Evolutionary conservation across 2,113 vertebrate genomes (phyloP), one percentile per base, ranked within the genome.

Genomic region (Gadus chalcogrammus): DNA sequence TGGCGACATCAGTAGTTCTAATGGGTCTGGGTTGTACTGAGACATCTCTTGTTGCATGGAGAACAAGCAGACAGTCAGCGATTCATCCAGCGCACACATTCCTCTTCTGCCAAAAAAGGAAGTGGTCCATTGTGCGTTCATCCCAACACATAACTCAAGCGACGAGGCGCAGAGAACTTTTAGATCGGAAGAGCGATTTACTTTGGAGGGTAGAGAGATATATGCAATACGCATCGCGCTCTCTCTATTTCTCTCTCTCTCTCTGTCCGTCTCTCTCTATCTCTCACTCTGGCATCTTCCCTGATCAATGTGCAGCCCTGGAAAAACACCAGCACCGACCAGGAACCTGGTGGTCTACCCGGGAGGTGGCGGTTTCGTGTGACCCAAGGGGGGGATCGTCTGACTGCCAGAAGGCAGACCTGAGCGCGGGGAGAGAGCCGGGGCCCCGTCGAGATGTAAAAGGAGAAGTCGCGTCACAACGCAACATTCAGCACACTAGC

Each of bases 91-190:
- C 72, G 63, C 73, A 75, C 71, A 65, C 88, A 88, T 90, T 90
- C 88, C 84, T 83, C 68, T 2, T 70, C 61, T 42, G 72, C 77
- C 77, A 79, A 82, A 85, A 79, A 85, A 85, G 89, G 88, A 91
- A 91, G 84, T 84, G 72, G 67, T 76, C 83, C 75, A 89, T 91
- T 92, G 89, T 91, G 81, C 75, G 78, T 77, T 83, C 84, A 85
- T 84, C 72, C 80, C 81, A 67, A 67, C 73, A 82, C 87, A 85
- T 71, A 88, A 85, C 74, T 76, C 69, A 8, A 76, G 84, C 82
- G 83, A 90, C 87, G 90, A 88, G 87, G 85, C 71, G 42, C 73
- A 22, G 71, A 72, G 71, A 72, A 75, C 69, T 60, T 82, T 82
- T 83, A 70, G 82, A 77, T 83, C 79, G 72, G 48, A 28, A 66